Conservation (phyloP, 2,113 vertebrate species). For the Thunnus thynnus region DNA sequence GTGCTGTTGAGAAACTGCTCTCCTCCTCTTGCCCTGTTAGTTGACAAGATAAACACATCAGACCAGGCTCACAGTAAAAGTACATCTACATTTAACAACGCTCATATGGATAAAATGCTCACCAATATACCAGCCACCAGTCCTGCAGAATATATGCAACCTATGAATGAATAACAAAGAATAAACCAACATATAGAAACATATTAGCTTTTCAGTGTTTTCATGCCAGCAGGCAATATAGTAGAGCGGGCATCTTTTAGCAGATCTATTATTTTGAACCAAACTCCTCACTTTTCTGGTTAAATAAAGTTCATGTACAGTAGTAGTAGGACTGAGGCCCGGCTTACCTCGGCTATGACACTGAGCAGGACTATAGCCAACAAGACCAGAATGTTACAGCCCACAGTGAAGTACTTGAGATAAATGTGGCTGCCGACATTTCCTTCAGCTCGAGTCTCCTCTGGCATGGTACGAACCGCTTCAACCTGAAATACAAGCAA, state of each 20-base stretch:
- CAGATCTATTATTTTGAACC: too few relatives aligned
- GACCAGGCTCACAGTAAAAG: too few relatives aligned
- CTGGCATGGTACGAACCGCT: neutral
- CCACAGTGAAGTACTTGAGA: slow-evolving; percentile 61
- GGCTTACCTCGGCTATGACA: slow-evolving; percentile 62
- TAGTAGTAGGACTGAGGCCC: neutral
- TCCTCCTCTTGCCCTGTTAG: slow-evolving; percentile 66
- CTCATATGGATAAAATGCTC: slow-evolving; percentile 56
- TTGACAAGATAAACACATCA: neutral
- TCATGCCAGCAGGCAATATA: too few relatives aligned
- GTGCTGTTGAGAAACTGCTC: slow-evolving; percentile 50
- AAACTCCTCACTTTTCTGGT: too few relatives aligned
- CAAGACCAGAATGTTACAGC: slow-evolving; percentile 34
- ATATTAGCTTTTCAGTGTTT: too few relatives aligned
- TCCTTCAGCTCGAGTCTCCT: slow-evolving; percentile 68
- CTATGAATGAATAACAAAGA: slow-evolving; percentile 67
- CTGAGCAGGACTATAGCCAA: slow-evolving; percentile 57
- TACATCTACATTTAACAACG: neutral
- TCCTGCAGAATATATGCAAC: slow-evolving; percentile 90
- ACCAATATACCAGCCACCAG: slow-evolving; percentile 97
- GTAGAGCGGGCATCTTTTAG: too few relatives aligned
- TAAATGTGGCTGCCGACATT: slow-evolving; percentile 55
- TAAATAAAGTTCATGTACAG: too few relatives aligned
- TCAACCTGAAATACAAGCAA: slow-evolving; percentile 43
- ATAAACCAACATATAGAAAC: too few relatives aligned